These are phyloP conservation scores for Orientallactaga sibirica DNA, from an alignment of 2,797 vertebrate genomes.

Conservation along the genomic window DNA sequence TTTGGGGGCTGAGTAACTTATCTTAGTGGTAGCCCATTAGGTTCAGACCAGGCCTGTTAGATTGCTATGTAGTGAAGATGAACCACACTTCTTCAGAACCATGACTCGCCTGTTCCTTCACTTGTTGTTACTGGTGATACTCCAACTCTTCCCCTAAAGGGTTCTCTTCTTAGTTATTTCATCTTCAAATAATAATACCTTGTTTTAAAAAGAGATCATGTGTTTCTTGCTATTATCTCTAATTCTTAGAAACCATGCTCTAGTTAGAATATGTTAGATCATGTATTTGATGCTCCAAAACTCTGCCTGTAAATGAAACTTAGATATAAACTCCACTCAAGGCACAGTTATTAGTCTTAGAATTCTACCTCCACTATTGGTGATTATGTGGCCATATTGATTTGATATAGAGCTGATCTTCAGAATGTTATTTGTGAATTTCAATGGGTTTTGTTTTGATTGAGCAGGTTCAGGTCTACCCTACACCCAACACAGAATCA, in stretches of 20 bases:
- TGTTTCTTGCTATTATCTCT: not conserved
- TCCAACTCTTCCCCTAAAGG: not conserved
- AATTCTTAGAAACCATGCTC: not conserved
- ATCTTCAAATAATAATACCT: not conserved
- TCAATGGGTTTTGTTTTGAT: not conserved
- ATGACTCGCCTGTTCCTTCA: not conserved
- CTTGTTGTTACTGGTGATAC: not conserved
- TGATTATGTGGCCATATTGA: not conserved
- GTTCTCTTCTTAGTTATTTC: not conserved
- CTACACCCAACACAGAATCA: not conserved
- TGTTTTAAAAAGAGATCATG: not conserved
- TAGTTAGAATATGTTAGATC: not conserved
- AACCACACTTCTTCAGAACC: not conserved
- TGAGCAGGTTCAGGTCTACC: not conserved
- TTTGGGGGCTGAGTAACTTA: not conserved
- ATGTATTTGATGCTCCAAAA: not conserved
- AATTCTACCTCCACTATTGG: not conserved
- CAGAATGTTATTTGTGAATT: slow-evolving; percentile 6
- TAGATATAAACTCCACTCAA: not conserved
- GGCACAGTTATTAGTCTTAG: not conserved
- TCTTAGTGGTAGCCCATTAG: not conserved
- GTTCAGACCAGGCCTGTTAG: not conserved
- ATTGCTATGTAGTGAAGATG: not conserved
- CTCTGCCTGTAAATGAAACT: not conserved
- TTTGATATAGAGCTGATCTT: not conserved